These are phyloP conservation scores for Andrena cerasifolii DNA, from an alignment of 1,140 invertebrate species.

Conservation along the genomic window DNA sequence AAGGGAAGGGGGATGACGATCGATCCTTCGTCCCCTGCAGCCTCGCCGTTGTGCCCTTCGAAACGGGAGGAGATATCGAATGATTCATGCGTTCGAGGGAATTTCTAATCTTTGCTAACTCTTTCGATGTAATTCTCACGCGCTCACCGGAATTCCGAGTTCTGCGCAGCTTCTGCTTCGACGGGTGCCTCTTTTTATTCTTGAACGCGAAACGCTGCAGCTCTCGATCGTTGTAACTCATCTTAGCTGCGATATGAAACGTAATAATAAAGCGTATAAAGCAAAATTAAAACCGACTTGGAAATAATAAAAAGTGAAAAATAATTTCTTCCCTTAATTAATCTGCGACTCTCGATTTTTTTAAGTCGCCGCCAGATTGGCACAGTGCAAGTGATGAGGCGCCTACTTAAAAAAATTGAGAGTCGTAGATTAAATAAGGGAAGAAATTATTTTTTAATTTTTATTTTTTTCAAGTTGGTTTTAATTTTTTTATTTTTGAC, in stretches of 20 bases:
- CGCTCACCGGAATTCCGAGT: background rate
- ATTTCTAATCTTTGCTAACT: background rate
- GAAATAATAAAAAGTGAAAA: too few relatives aligned
- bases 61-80: background rate
- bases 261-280: too few relatives aligned
- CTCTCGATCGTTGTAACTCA: background rate
- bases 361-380: too few relatives aligned
- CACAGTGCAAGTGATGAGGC: too few relatives aligned
- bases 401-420: too few relatives aligned
- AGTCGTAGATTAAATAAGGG: too few relatives aligned
- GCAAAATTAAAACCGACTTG: too few relatives aligned
- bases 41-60: conserved; percentile 16
- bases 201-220: conserved; percentile 1
- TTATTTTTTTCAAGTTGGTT: too few relatives aligned
- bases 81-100: background rate
- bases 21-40: conserved; percentile 15
- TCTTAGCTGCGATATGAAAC: conserved; percentile 5
- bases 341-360: too few relatives aligned
- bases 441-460: too few relatives aligned
- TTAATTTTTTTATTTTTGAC: too few relatives aligned
- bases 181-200: background rate
- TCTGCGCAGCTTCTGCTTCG: conserved; percentile 15
- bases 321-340: too few relatives aligned
- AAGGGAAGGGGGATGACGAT: conserved; percentile 78
- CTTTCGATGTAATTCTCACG: background rate